These are phyloP conservation scores for Entomobrya proxima DNA, from an alignment of 2,888 invertebrate species.

Conservation along the genomic window DNA sequence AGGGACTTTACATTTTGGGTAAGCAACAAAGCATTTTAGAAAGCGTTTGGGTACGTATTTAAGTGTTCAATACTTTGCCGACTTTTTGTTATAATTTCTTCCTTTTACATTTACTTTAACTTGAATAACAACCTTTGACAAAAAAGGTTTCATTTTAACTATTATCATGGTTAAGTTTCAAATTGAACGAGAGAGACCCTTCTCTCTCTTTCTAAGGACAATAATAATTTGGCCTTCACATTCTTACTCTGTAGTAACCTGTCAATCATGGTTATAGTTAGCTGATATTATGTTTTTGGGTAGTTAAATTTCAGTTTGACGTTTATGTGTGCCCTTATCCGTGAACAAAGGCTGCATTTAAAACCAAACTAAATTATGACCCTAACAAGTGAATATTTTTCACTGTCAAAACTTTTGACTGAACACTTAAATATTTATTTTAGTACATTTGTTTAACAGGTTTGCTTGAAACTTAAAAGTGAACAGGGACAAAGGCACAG, in stretches of 20 bases:
- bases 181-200: not conserved
- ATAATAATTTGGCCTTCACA: not conserved
- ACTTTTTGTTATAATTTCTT: not conserved
- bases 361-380: no score
- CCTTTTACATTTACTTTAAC: not conserved
- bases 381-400: no score
- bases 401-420: no score
- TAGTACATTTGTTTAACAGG: no score
- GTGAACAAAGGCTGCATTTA: no score
- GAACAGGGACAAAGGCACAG: no score
- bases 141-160: slow-evolving; percentile 32
- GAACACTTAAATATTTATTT: no score
- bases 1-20: no score
- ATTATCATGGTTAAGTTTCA: not conserved
- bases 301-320: no score
- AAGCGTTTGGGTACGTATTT: not conserved
- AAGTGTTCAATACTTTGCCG: not conserved
- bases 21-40: not conserved
- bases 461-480: no score
- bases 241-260: not conserved
- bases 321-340: no score
- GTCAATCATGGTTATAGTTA: not conserved
- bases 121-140: not conserved
- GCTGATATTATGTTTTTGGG: not conserved
- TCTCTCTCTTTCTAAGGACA: not conserved